Base-by-base conservation (phyloP, 35 echinoderm and acorn worm genomes). In the Lytechinus pictus region DNA sequence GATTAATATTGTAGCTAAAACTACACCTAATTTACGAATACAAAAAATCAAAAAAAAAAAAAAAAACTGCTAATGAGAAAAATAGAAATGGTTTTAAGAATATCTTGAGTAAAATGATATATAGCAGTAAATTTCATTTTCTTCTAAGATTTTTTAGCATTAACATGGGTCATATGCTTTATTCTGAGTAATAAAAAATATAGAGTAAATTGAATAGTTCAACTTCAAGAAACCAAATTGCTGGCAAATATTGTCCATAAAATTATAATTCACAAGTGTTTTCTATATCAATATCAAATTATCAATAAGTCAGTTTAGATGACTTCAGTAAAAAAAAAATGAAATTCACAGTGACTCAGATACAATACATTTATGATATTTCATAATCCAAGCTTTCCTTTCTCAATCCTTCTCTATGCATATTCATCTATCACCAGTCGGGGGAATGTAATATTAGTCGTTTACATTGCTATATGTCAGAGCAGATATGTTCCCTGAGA, bases 381-480 rank as follows among this genome's bases (percentile, higher is more conserved):
- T 24, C 6, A 79, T 24, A 24, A 79, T 16, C 19, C 66, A n/a
- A 24, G 16, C n/a, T 79, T 79, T 79, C 21, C 16, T 24, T 79
- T 79, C 19, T 24, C 21, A 79, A 58, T 58, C 21, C 66, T 79
- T 24, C 19, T n/a, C 19, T 24, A 19, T 24, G 66, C 66, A 79
- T 79, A 79, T n/a, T 79, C 19, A 79, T 79, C 66, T 24, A 79
- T 79, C 66, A 79, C 19, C 66, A 7, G 4, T 79, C 3, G 2
- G 21, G 33, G 33, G 66, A 79, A 79, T 79, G 19, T 79, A 79
- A 79, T 79, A 79, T 79, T 79, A 79, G 66, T 79, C 66, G 66
- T 79, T 79, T 79, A 79, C 66, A 79, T 79, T 79, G 66, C 66
- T 79, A 79, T 79, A 79, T 79, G 66, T 79, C 66, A 79, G 66